A percentile compares a stretch with the other conserved stretches of the same genome.
Evolutionary conservation across 2,888 invertebrate species (phyloP).

Genomic region (Polyommatus iphigenia): DNA sequence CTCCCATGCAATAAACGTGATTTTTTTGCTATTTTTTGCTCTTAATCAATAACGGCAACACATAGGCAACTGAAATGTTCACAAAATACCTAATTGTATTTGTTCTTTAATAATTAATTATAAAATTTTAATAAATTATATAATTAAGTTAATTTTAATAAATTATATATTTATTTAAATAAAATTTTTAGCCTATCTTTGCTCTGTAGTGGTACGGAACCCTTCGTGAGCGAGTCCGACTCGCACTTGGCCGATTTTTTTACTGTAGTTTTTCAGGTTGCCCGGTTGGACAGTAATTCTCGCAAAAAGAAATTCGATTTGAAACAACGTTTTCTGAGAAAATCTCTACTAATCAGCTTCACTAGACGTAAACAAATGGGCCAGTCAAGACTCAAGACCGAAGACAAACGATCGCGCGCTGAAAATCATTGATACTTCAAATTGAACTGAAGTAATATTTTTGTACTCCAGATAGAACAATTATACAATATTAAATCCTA

Average conservation of each 20-base stretch:
- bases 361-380: constrained; percentile 16
- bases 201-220: no score
- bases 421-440: background rate
- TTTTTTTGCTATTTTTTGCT: no score
- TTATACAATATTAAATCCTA: background rate
- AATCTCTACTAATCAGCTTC: constrained; percentile 6
- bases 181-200: no score
- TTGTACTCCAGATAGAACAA: background rate
- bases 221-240: no score
- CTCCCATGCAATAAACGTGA: no score
- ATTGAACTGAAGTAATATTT: background rate
- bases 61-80: no score
- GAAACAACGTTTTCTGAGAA: background rate
- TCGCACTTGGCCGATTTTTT: background rate
- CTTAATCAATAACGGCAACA: no score
- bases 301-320: constrained; percentile 11
- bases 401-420: background rate
- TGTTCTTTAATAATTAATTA: no score
- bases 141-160: no score
- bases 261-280: background rate
- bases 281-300: background rate
- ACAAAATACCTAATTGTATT: no score
- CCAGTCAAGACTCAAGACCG: background rate
- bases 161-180: no score
- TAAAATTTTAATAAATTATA: no score